Conservation (phyloP, 64 coral and sea anemone genomes). For the Acropora tenuis region DNA sequence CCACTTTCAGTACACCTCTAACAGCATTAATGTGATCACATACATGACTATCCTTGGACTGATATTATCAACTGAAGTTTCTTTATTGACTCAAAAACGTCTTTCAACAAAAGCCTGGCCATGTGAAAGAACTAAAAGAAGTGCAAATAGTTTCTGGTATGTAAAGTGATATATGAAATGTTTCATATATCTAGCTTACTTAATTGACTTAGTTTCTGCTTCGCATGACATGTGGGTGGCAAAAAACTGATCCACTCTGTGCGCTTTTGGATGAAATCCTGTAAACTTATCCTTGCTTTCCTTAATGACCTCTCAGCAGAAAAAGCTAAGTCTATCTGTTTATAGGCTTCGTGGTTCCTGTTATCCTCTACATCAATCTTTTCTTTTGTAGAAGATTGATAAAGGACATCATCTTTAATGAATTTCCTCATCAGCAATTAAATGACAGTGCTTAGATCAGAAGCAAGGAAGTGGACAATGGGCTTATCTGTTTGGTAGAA, state of each 20-base stretch:
- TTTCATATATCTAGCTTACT: conserved; percentile 66
- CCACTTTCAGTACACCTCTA: conserved; percentile 18
- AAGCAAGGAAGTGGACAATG: too few species aligned
- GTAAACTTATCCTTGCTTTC: conserved; percentile 39
- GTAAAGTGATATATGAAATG: too few species aligned
- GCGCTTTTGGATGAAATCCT: conserved; percentile 43
- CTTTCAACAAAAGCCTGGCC: conserved; percentile 60
- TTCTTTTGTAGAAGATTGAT: too few species aligned
- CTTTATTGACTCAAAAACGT: conserved; percentile 61
- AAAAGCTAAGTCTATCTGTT: not conserved
- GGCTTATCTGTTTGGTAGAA: conserved; percentile 17
- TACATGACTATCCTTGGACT: conserved; percentile 1
- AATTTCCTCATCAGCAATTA: too few species aligned
- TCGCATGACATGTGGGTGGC: conserved; percentile 47
- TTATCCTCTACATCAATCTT: too few species aligned
- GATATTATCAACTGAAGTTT: conserved; percentile 30
- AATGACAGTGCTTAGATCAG: too few species aligned
- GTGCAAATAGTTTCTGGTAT: conserved; percentile 35
- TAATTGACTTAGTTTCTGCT: too few species aligned
- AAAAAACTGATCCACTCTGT: conserved; percentile 21
- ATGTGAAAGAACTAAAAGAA: conserved; percentile 73
- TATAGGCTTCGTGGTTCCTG: not conserved
- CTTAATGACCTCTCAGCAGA: not conserved
- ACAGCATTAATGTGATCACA: not conserved
- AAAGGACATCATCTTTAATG: too few species aligned